These are phyloP conservation scores for Heliopora coerulea DNA, from an alignment of 92 coral and sea anemone genomes.

Conservation along the genomic window DNA sequence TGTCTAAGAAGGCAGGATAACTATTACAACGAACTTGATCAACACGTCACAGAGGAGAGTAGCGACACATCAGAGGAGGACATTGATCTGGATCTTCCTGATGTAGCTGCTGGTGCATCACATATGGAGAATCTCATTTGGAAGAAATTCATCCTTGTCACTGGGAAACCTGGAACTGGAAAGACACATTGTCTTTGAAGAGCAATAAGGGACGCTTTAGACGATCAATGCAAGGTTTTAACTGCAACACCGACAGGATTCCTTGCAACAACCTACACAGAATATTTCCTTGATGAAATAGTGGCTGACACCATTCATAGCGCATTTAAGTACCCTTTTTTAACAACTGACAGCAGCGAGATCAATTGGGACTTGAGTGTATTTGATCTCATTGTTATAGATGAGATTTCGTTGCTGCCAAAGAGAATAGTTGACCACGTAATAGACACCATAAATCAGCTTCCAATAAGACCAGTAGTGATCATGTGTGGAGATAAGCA, in stretches of 20 bases:
- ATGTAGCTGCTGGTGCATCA: no score
- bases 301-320: slow-evolving; percentile 40
- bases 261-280: neutral
- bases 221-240: no score
- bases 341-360: neutral
- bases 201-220: no score
- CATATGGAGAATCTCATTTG: no score
- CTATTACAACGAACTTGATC: no score
- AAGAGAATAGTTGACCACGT: neutral
- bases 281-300: slow-evolving; percentile 9
- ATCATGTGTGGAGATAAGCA: neutral
- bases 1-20: no score
- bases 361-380: slow-evolving; percentile 38
- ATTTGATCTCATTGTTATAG: slow-evolving; percentile 42
- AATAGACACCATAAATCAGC: neutral
- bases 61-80: no score
- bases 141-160: neutral
- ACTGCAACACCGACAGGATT: slow-evolving; percentile 49
- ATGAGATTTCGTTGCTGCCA: slow-evolving; percentile 43
- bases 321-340: slow-evolving; percentile 22
- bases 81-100: no score
- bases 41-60: no score
- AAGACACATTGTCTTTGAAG: slow-evolving; percentile 19
- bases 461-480: slow-evolving; percentile 14
- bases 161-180: slow-evolving; percentile 41